These are phyloP conservation scores for Trilocha varians DNA, from an alignment of 2,888 invertebrate species.

Conservation along the genomic window DNA sequence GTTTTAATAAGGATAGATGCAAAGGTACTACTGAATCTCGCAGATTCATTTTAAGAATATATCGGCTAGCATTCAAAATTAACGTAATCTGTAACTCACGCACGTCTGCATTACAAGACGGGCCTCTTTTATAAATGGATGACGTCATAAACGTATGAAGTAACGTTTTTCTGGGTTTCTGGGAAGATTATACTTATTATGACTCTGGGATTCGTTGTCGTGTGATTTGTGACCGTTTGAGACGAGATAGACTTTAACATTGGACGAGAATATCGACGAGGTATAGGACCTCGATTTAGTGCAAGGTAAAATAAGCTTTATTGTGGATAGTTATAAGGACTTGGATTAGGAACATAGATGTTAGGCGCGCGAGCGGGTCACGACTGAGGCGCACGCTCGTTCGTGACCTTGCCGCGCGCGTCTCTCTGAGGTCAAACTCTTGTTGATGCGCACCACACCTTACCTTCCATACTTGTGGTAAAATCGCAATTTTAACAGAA, in stretches of 20 bases:
- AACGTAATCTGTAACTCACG: constrained; percentile 1
- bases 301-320: not conserved
- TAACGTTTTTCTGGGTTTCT: not conserved
- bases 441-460: constrained; percentile 51
- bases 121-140: not conserved
- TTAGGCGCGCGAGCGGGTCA: constrained; percentile 68
- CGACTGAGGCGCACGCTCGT: constrained; percentile 69
- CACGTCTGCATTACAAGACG: not conserved
- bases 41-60: not conserved
- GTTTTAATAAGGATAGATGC: constrained; percentile 9
- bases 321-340: not conserved
- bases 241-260: not conserved
- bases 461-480: constrained; percentile 36
- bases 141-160: not conserved
- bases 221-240: not conserved
- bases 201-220: not conserved
- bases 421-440: constrained; percentile 63
- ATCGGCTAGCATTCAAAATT: not conserved
- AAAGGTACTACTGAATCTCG: not conserved
- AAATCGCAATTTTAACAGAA: not conserved
- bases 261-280: not conserved
- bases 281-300: not conserved
- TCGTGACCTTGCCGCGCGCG: constrained; percentile 71
- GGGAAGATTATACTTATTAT: not conserved
- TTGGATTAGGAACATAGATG: constrained; percentile 41